A percentile compares a stretch with the other conserved stretches of the same genome.
These are phyloP conservation scores for Pteropus alecto DNA, from an alignment of 2,113 vertebrate genomes.

Conservation along the genomic window DNA sequence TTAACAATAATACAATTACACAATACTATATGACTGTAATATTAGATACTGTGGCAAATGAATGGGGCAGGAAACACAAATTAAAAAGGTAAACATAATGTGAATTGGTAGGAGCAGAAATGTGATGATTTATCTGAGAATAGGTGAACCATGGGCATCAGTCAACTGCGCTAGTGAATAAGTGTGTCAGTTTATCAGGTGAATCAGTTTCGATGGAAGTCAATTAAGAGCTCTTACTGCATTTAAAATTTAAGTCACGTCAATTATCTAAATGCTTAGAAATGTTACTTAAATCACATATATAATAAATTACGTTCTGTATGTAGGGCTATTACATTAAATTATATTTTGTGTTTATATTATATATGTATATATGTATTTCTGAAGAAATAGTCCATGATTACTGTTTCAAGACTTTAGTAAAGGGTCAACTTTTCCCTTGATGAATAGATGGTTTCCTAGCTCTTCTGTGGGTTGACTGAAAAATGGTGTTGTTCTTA, in stretches of 20 bases:
- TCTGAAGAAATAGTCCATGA: background rate
- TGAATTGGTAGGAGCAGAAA: background rate
- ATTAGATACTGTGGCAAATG: background rate
- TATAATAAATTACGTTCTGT: background rate
- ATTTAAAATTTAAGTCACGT: background rate
- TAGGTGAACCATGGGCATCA: background rate
- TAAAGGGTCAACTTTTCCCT: background rate
- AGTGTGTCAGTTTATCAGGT: background rate
- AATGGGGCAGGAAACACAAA: background rate
- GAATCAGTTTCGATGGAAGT: background rate
- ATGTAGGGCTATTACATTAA: background rate
- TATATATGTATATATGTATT: background rate
- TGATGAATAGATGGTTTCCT: background rate
- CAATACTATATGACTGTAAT: background rate
- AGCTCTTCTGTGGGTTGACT: conserved; percentile 25
- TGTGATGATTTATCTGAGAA: background rate
- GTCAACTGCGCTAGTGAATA: background rate
- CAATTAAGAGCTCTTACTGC: background rate
- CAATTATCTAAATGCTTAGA: background rate
- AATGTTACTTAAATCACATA: background rate
- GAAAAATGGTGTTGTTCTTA: conserved; percentile 42
- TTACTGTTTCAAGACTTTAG: background rate
- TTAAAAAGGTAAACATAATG: background rate
- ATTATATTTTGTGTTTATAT: background rate
- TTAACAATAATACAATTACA: background rate